These are phyloP conservation scores for Quadroppia sp. DNA, from an alignment of 2,888 invertebrate genomes.

Conservation along the genomic window DNA sequence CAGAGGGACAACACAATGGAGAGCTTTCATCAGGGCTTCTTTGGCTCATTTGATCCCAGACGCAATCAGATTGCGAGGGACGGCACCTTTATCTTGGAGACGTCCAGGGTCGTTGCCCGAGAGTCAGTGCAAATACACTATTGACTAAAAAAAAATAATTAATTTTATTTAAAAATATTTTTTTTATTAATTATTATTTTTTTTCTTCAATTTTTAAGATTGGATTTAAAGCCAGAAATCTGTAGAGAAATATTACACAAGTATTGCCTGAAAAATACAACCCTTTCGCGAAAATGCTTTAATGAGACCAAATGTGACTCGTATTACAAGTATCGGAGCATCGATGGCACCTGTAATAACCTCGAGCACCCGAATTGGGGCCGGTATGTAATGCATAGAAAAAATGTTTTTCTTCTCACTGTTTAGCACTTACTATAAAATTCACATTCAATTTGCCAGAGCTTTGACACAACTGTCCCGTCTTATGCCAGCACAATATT, in stretches of 20 bases:
- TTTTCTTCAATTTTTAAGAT: neutral
- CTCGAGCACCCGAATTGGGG: constrained; percentile 71
- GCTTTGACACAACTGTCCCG: constrained; percentile 75
- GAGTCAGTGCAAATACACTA: neutral
- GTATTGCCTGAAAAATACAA: constrained; percentile 11
- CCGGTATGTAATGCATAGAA: neutral
- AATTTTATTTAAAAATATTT: neutral
- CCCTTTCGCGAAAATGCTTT: constrained; percentile 53
- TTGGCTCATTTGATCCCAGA: constrained; percentile 42
- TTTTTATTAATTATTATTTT: neutral
- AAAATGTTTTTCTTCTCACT: neutral
- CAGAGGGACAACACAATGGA: constrained; percentile 43
- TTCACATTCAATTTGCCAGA: too few species aligned
- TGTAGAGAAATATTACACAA: neutral
- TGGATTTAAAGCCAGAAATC: neutral
- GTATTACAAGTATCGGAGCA: constrained; percentile 64
- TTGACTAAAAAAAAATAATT: neutral
- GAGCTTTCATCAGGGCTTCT: constrained; percentile 45
- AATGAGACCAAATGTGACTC: constrained; percentile 54
- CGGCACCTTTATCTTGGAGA: constrained; percentile 45
- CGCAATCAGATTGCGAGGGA: constrained; percentile 40
- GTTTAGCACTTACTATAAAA: too few species aligned
- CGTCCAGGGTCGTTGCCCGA: constrained; percentile 41
- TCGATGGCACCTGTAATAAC: constrained; percentile 88
- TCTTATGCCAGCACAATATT: constrained; percentile 73